These are phyloP conservation scores for Pelodiscus sinensis DNA, from an alignment of 2,113 vertebrate genomes.

Conservation along the genomic window DNA sequence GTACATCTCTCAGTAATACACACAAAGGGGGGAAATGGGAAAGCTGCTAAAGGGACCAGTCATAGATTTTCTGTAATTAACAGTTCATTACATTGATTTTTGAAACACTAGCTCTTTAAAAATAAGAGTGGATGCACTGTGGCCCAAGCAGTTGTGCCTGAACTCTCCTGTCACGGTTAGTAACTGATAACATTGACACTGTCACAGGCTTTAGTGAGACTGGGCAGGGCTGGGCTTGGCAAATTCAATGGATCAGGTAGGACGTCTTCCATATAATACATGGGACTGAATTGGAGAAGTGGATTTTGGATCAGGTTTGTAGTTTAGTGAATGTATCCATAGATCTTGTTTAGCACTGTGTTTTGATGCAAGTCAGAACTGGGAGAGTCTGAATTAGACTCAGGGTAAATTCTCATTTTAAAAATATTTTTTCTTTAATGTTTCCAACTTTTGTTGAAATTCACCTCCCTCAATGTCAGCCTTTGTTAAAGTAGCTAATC, in stretches of 20 bases:
- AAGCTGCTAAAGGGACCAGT: constrained; percentile 53
- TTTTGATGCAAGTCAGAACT: constrained; percentile 67
- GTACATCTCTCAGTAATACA: too few relatives aligned
- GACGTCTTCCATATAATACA: background rate
- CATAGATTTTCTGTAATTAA: constrained; percentile 70
- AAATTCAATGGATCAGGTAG: background rate
- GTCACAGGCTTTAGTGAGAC: fast-evolving
- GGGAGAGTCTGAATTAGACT: constrained; percentile 69
- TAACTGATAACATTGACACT: background rate
- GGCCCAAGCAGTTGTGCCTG: background rate
- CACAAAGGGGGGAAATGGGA: background rate
- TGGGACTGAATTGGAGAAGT: background rate
- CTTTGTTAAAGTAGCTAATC: constrained; percentile 65
- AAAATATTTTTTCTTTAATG: constrained; percentile 20
- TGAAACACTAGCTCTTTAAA: constrained; percentile 49
- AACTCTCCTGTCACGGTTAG: background rate
- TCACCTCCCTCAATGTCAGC: constrained; percentile 62
- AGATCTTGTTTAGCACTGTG: constrained; percentile 65
- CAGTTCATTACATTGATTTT: constrained; percentile 67
- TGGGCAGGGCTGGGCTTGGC: background rate
- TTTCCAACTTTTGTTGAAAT: constrained; percentile 47
- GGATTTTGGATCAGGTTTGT: constrained; percentile 66
- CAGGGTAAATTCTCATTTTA: constrained; percentile 64
- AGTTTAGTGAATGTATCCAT: constrained; percentile 64
- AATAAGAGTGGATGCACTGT: background rate